These are phyloP conservation scores for Gracilinanus agilis DNA, from an alignment of 2,113 vertebrate genomes.

Conservation along the genomic window DNA sequence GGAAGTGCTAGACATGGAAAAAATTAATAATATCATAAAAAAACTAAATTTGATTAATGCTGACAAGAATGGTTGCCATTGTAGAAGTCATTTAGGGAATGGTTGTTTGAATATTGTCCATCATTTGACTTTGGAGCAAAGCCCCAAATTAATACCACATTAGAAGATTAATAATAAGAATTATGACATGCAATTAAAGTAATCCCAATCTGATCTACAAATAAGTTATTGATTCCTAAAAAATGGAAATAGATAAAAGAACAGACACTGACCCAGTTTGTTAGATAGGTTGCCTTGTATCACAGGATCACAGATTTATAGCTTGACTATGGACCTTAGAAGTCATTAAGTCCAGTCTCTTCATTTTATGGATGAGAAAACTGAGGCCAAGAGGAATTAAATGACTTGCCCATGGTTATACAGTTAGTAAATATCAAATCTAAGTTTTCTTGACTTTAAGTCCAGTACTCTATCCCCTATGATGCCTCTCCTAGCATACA, in stretches of 20 bases:
- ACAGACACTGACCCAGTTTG: neutral
- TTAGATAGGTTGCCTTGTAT: neutral
- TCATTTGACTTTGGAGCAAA: neutral
- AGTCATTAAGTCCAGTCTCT: neutral
- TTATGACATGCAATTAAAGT: neutral
- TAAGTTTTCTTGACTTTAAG: neutral
- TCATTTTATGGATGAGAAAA: neutral
- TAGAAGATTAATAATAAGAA: neutral
- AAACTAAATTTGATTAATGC: neutral
- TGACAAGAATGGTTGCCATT: neutral
- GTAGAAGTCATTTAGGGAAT: neutral
- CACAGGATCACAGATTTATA: neutral
- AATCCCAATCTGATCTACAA: neutral
- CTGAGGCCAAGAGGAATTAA: neutral
- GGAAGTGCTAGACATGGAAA: neutral
- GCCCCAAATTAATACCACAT: neutral
- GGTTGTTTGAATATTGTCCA: neutral
- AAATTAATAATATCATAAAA: neutral
- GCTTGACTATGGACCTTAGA: neutral
- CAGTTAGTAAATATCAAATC: neutral
- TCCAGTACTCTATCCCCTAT: neutral
- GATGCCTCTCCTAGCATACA: neutral
- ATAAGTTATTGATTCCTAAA: neutral
- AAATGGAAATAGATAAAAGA: neutral
- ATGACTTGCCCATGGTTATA: neutral